These are phyloP conservation scores for Cryptosula pallasiana DNA, from an alignment of 2,888 invertebrate species.

Conservation along the genomic window DNA sequence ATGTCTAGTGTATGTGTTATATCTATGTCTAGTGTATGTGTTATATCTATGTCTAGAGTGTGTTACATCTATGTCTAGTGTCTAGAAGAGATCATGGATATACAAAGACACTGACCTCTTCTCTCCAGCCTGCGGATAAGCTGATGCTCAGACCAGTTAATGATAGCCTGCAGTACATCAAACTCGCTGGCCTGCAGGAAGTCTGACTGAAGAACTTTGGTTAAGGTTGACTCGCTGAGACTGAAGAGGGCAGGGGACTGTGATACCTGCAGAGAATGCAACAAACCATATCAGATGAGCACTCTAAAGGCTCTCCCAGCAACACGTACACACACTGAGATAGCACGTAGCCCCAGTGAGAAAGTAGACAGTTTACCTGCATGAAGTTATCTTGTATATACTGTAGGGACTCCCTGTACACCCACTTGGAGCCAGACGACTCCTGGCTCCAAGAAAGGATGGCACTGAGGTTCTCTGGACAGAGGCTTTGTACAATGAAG, in stretches of 20 bases:
- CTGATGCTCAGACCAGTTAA: slow-evolving; percentile 85
- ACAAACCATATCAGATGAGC: too few relatives aligned
- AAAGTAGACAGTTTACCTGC: slow-evolving; percentile 49
- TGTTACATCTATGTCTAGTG: too few relatives aligned
- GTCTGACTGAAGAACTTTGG: slow-evolving; percentile 71
- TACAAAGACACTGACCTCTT: slow-evolving; percentile 57
- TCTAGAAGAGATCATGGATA: too few relatives aligned
- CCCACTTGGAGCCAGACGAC: slow-evolving; percentile 88
- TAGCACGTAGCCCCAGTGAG: too few relatives aligned
- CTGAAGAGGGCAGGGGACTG: slow-evolving; percentile 68
- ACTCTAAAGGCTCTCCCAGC: too few relatives aligned
- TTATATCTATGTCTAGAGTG: too few relatives aligned
- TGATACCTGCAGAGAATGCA: slow-evolving; percentile 33
- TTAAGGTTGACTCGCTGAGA: slow-evolving; percentile 69
- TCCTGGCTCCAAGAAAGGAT: slow-evolving; percentile 83
- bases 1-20: too few relatives aligned
- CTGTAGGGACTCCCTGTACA: slow-evolving; percentile 81
- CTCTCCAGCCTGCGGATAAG: slow-evolving; percentile 76
- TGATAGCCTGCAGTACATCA: slow-evolving; percentile 77
- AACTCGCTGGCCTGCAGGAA: slow-evolving; percentile 77
- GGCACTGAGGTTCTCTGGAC: slow-evolving; percentile 73
- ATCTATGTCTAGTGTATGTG: too few relatives aligned
- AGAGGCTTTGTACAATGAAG: slow-evolving; percentile 78
- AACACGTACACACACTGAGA: too few relatives aligned
- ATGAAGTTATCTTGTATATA: slow-evolving; percentile 89